Evolutionary conservation across 2,113 vertebrate species (phyloP).

Genomic region (Dipodomys spectabilis): DNA sequence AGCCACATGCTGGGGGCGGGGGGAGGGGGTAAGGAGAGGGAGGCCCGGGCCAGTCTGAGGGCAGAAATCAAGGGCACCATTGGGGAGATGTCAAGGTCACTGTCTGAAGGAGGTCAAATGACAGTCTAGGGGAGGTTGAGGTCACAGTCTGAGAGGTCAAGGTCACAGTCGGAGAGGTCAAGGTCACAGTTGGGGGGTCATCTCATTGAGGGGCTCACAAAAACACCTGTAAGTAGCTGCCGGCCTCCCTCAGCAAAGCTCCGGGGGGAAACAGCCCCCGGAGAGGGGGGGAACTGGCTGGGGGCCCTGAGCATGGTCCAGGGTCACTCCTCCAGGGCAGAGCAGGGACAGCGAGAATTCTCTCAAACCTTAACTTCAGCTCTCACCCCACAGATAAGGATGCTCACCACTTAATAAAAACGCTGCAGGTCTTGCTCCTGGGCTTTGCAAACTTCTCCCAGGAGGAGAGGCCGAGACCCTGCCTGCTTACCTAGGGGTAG

Average conservation of each 20-base stretch:
- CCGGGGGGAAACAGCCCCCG: background rate
- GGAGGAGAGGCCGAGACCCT: accelerated
- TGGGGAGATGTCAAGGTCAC: too few species aligned
- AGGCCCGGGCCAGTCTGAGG: too few species aligned
- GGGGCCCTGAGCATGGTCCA: background rate
- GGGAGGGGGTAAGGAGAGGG: too few species aligned
- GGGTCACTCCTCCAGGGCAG: background rate
- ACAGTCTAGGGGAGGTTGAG: background rate
- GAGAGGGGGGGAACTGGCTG: background rate
- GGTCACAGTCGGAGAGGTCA: background rate
- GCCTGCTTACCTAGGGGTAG: background rate
- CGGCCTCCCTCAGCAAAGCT: background rate
- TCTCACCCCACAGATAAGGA: background rate
- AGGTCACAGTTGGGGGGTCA: background rate
- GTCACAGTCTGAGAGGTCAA: background rate
- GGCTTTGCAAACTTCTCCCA: background rate
- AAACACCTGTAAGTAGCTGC: background rate
- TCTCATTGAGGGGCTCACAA: background rate
- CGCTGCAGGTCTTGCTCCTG: accelerated
- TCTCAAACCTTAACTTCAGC: background rate
- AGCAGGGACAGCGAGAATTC: background rate
- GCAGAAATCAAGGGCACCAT: too few species aligned
- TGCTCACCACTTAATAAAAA: background rate
- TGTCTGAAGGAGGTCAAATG: too few species aligned
- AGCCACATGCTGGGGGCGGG: too few species aligned